A percentile compares a stretch with the other conserved stretches of the same genome.
Conservation (phyloP, 1,140 invertebrate genomes). For the Ditylenchus dipsaci region DNA sequence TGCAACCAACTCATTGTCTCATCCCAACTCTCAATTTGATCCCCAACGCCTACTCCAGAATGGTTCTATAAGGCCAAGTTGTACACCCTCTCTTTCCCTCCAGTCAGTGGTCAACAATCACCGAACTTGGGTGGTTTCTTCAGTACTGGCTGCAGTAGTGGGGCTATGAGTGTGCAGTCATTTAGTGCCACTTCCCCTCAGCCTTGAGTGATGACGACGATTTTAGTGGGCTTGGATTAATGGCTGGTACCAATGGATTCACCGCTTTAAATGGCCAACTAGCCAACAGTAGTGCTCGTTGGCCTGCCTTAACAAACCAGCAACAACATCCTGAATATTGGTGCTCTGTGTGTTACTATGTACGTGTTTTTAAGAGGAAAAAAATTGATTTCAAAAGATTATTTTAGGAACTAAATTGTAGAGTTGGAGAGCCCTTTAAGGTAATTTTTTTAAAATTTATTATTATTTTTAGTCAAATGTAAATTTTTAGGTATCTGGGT, state of each 20-base stretch:
- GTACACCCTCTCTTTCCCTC: too few species aligned
- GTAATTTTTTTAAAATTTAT: constrained; percentile 34
- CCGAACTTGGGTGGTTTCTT: not conserved
- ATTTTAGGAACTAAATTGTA: constrained; percentile 62
- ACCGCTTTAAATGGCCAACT: not conserved
- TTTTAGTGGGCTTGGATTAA: constrained; percentile 28
- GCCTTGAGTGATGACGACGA: constrained; percentile 52
- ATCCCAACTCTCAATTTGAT: not conserved
- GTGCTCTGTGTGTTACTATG: constrained; percentile 65
- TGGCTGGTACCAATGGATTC: not conserved
- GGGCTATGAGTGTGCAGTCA: too few species aligned
- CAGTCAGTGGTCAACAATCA: not conserved
- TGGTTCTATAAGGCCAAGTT: too few species aligned
- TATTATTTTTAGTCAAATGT: not conserved
- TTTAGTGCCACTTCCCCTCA: constrained; percentile 29
- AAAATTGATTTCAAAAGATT: not conserved
- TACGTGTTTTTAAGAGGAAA: not conserved
- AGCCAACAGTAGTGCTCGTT: not conserved
- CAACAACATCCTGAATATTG: constrained; percentile 62
- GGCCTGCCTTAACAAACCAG: not conserved
- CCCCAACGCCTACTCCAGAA: too few species aligned
- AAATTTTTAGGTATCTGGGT: constrained; percentile 58
- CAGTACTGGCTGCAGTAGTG: not conserved
- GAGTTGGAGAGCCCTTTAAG: constrained; percentile 65
- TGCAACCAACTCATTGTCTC: too few species aligned